Evolutionary conservation across 92 coral and sea anemone species (phyloP), one percentile per base, ranked within the genome.

Genomic region (Epizoanthus rinbou): DNA sequence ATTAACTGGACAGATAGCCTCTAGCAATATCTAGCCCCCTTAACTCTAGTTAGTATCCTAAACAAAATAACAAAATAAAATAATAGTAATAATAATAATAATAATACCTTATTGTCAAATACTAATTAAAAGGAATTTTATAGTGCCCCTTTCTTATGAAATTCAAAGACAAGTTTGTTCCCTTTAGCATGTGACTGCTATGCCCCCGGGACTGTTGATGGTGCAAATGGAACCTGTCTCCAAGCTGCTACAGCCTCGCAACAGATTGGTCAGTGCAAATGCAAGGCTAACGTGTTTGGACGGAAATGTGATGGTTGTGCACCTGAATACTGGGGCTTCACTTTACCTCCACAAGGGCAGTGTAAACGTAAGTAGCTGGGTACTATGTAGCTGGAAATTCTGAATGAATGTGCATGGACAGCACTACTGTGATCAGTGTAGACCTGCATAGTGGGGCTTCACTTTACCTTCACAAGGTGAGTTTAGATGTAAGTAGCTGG

Each of bases 311-410:
- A 93, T 58, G 87, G 85, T 60, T 95, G 98, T 70, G 75, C 70
- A 13, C 97, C 92, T 72, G 97, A 92, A 18, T 85, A 91, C 69
- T 93, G 98, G 98, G 97, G 98, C 14, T 93, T 87, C 84, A 91
- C 89, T n/a, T 69, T 88, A 16, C 79, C 90, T 8, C 98, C 98
- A 2, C 58, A 69, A 16, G 98, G 97, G 50, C 89, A 88, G 81
- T 95, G 97, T 70, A 78, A 62, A 87, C 85, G 98, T 93, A 15
- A 68, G 50, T 43, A 43, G 9, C 31, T 28, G 31, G 2, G 2
- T 2, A 28, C 2, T 28, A 28, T 28, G 31, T 28, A 28, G 31
- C 50, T 7, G 50, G 50, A 43, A 43, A 43, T 1, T 43, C 54
- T 50, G 54, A 50, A 50, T 50, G 54, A 50, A 50, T 37, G 98